Conservation (phyloP, 2,797 vertebrate genomes). For the Acanthurus lineatus region DNA sequence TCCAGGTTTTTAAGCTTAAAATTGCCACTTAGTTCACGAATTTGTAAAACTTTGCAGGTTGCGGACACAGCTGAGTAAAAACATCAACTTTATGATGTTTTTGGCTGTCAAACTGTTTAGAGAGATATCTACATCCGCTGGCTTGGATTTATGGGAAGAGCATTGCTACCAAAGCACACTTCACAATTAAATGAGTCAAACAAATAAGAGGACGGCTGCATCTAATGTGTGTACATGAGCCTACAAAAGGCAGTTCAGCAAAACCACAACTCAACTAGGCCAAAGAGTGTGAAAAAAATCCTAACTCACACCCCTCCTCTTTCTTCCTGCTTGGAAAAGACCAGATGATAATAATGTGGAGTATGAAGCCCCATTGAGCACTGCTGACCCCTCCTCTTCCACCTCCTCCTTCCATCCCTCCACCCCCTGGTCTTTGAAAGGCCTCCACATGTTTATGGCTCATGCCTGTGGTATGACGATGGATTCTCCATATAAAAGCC, state of each 20-base stretch:
- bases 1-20: slow-evolving; percentile 2
- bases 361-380: slow-evolving; percentile 71
- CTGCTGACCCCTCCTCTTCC: slow-evolving; percentile 74
- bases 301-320: slow-evolving; percentile 65
- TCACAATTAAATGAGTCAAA: slow-evolving; percentile 44
- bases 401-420: slow-evolving; percentile 64
- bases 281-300: slow-evolving; percentile 70
- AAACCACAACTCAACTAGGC: slow-evolving; percentile 68
- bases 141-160: slow-evolving; percentile 12
- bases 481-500: slow-evolving; percentile 88
- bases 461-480: slow-evolving; percentile 90
- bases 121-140: not conserved
- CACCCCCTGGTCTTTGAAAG: slow-evolving; percentile 81
- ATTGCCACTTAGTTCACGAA: not conserved
- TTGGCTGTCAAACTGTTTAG: not conserved
- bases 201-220: slow-evolving; percentile 45
- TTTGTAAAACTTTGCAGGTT: slow-evolving; percentile 3
- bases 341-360: slow-evolving; percentile 84
- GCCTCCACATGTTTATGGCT: slow-evolving; percentile 87
- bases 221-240: slow-evolving; percentile 57
- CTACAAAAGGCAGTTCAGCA: slow-evolving; percentile 65
- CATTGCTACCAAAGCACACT: slow-evolving; percentile 1
- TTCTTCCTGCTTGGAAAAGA: slow-evolving; percentile 80
- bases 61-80: not conserved
- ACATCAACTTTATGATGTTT: not conserved